Base-by-base conservation (phyloP, 2,888 invertebrate species). In the Petrophora chlorosata region DNA sequence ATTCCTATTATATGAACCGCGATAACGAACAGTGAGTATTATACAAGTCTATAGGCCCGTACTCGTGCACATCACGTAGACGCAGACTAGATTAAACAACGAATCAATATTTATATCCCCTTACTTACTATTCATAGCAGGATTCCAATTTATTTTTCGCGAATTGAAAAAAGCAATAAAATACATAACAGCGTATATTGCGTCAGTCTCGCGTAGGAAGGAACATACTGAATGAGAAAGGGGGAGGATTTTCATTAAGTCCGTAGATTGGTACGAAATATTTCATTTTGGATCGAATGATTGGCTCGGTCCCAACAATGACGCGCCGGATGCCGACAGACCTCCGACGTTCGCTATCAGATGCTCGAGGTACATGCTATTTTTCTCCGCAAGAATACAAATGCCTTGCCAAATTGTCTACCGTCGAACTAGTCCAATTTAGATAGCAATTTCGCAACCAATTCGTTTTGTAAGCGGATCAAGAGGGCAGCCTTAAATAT, bases 391-490 rank as follows among this genome's bases (percentile, higher is more conserved):
- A 79, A 79, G 88, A 89, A 89, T 88, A 89, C 88, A 89, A 89
- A 89, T 89, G 86, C 81, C 88, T 86, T 85, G 86, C 88, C 85
- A 88, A 89, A 87, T 87, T 85, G 89, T 89, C 87, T 87, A 78
- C 83, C 82, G 76, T 81, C 81, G 76, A 85, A 88, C 86, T 86
- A 83, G 86, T 85, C 84, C 89, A 86, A 89, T 89, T 88, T 85
- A 79, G 86, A 87, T 87, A 88, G 87, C 88, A 89, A 89, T 89
- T 89, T 88, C 80, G 81, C 75, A 80, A 84, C 85, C 86, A 84
- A 88, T 89, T 87, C 86, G 83, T 88, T 88, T 85, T 81, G 82
- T 82, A 82, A 85, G 78, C 82, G 82, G 82, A 86, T 88, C 85
- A 86, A 85, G 83, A 82, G 84, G 82, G 74, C 79, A 82, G 73